Conservation (phyloP, 2,888 invertebrate genomes). For the Dryobotodes eremita region DNA sequence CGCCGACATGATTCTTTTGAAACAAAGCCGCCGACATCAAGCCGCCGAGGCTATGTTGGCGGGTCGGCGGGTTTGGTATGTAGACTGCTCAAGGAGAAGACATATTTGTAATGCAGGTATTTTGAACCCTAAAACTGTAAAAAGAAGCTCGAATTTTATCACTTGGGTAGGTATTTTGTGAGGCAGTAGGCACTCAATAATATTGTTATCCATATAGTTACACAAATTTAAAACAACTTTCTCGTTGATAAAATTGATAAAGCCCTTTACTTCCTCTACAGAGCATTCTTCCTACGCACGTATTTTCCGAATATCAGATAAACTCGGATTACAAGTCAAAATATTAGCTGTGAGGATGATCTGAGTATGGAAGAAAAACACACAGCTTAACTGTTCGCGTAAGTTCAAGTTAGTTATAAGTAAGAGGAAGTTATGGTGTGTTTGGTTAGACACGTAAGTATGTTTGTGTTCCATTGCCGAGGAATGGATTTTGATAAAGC, state of each 20-base stretch:
- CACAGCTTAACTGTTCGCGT: constrained; percentile 30
- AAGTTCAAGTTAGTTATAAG: constrained; percentile 36
- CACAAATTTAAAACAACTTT: background rate
- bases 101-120: background rate
- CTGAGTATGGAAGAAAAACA: constrained; percentile 36
- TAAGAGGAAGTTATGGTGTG: constrained; percentile 26
- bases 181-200: background rate
- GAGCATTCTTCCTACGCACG: background rate
- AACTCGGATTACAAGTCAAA: constrained; percentile 33
- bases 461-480: constrained; percentile 29
- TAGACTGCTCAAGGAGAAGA: too few species aligned
- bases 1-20: too few species aligned
- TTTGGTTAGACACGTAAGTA: background rate
- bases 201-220: background rate
- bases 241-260: background rate
- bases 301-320: constrained; percentile 19
- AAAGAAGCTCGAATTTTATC: background rate
- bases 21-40: too few species aligned
- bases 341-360: constrained; percentile 39
- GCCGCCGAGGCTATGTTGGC: too few species aligned
- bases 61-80: too few species aligned
- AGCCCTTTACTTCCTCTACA: background rate
- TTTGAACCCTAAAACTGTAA: background rate
- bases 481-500: constrained; percentile 1
- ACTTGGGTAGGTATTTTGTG: background rate